Evolutionary conservation across 2,797 vertebrate species (phyloP), one percentile per base, ranked within the genome.

Genomic region (Paedocypris micromegethes): DNA sequence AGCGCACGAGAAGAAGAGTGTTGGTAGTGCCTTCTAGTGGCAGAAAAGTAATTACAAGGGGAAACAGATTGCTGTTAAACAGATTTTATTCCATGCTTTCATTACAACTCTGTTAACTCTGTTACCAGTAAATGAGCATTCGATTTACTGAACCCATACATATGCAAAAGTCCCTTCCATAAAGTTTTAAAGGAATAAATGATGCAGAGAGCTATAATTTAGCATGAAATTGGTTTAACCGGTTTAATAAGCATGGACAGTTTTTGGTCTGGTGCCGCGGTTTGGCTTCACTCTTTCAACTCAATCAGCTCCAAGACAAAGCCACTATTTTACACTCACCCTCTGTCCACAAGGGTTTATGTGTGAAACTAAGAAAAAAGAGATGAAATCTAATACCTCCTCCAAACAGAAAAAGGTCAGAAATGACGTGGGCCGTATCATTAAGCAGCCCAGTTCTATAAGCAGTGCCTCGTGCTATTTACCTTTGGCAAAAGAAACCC

Each of bases 321-420:
- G 83, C 70, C 74, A 73, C 79, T 79, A 83, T 86, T 88, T 88
- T 84, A 83, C 83, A 75, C 77, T 65, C 64, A 72, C 79, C 66
- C 56, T 8, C 56, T 57, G 56, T 67, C 70, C 68, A 79, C 70
- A 81, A 81, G 80, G 79, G 81, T 78, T 82, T 79, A 68, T 83
- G 83, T 84, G 84, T 85, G 75, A 81, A 86, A 73, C 66, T 73
- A 75, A 59, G 78, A 78, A 77, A 73, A 80, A 81, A 81, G 72
- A 81, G 56, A 63, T 83, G 86, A 89, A 90, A 90, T 85, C 73
- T 86, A 85, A 90, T 87, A 85, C 85, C 82, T 86, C 90, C 6
- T 84, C 84, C 81, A 90, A 89, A 90, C 88, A 91, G 85, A 75
- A 87, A 83, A 88, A 88, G 86, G 86, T 89, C 87, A 88, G 84